A percentile compares a stretch with the other conserved stretches of the same genome.
These are phyloP conservation scores for Anolis carolinensis DNA, from an alignment of 2,113 vertebrate genomes.

Conservation along the genomic window DNA sequence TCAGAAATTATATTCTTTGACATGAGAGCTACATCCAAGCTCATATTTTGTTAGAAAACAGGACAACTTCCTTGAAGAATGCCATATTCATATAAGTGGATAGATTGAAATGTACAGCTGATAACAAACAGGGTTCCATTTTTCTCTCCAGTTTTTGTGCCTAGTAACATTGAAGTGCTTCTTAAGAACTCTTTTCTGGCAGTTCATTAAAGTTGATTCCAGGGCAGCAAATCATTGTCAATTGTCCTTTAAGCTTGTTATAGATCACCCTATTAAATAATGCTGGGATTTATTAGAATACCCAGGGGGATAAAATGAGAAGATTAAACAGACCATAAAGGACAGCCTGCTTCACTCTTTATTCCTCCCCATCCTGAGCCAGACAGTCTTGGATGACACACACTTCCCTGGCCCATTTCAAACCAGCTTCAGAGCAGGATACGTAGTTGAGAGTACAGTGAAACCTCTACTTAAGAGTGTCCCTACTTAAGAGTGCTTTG, in stretches of 20 bases:
- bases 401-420: no score
- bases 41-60: slow-evolving; percentile 44
- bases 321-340: slow-evolving; percentile 8
- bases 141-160: background rate
- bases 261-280: background rate
- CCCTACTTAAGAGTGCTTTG: no score
- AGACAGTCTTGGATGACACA: no score
- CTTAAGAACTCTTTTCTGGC: slow-evolving; percentile 20
- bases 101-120: slow-evolving; percentile 26
- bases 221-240: background rate
- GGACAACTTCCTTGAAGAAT: slow-evolving; percentile 19
- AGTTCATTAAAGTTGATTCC: background rate
- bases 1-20: slow-evolving; percentile 25
- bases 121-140: slow-evolving; percentile 23
- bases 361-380: background rate
- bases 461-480: no score
- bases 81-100: background rate
- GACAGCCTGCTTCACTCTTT: background rate
- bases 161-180: slow-evolving; percentile 26
- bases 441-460: no score
- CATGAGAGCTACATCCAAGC: slow-evolving; percentile 44
- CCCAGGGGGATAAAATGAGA: background rate
- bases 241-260: slow-evolving; percentile 25
- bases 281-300: slow-evolving; percentile 27
- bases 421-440: no score